These are phyloP conservation scores for Tetropium fuscum DNA, from an alignment of 2,888 invertebrate species.

Conservation along the genomic window DNA sequence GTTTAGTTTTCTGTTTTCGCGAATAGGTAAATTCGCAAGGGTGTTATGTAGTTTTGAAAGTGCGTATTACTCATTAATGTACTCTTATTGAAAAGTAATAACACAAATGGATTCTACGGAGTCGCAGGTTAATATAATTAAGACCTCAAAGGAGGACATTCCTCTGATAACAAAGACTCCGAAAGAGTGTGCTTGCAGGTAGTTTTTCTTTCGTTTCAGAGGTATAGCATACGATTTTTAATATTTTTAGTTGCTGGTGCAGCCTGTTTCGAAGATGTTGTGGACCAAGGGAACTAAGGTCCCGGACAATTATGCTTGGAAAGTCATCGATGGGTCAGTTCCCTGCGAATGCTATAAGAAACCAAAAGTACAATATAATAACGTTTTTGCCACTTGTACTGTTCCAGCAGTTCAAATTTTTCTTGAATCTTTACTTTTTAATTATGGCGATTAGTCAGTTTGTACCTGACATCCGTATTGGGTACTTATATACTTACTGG, in stretches of 20 bases:
- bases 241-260: slow-evolving; percentile 77
- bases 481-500: slow-evolving; percentile 99
- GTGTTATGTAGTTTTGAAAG: slow-evolving; percentile 2
- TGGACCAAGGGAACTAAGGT: slow-evolving; percentile 79
- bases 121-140: slow-evolving; percentile 63
- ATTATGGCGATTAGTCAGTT: slow-evolving; percentile 99
- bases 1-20: slow-evolving; percentile 15
- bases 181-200: slow-evolving; percentile 70
- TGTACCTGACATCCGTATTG: slow-evolving; percentile 95
- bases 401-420: slow-evolving; percentile 99
- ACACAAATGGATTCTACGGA: slow-evolving; percentile 62
- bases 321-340: slow-evolving; percentile 84
- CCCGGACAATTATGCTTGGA: slow-evolving; percentile 83
- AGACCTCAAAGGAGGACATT: slow-evolving; percentile 74
- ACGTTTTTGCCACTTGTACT: slow-evolving; percentile 93
- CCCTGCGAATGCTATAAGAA: slow-evolving; percentile 95
- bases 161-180: slow-evolving; percentile 76
- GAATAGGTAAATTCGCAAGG: background rate
- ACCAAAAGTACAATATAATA: slow-evolving; percentile 97
- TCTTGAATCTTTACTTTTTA: slow-evolving; percentile 97
- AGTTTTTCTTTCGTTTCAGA: slow-evolving; percentile 25
- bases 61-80: too few relatives aligned
- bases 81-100: too few relatives aligned
- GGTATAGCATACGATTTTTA: slow-evolving; percentile 2
- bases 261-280: slow-evolving; percentile 80